Base-by-base conservation (phyloP, 2,113 vertebrate genomes). In the Tachysurus fulvidraco region DNA sequence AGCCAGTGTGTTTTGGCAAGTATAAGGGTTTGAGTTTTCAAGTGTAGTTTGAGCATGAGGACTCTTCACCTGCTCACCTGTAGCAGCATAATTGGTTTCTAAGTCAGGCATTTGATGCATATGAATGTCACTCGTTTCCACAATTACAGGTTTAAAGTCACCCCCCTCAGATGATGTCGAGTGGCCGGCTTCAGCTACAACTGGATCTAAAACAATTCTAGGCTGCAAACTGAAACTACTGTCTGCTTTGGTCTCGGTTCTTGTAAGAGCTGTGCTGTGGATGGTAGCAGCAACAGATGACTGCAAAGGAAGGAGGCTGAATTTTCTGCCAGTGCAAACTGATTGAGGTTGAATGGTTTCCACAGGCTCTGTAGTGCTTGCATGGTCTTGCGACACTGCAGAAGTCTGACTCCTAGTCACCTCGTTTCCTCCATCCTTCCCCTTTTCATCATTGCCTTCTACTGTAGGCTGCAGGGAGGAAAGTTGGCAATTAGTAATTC, bases 141-240 rank as follows among this genome's bases (percentile, higher is more conserved):
- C 46, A 76, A 10, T 59, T 11, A 62, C 13, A 62, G 46, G 7
- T 83, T 79, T 86, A 73, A 30, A 60, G 21, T 65, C 81, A 64
- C 21, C 79, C 60, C 44, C n/a, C 21, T 57, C 62, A 77, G 85
- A 64, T 50, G 65, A 54, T 17, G 74, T 41, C 50, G 28, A 83
- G 44, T 62, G 57, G 59, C 76, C 85, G 54, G 23, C 54, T 55
- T 82, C 16, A 25, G 77, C 25, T 9, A 11, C 64, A 81, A 86
- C 69, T 64, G 81, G 85, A 78, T 86, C 54, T 28, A 90, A 41
- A 83, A 90, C 82, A 65, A 90, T 86, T 81, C 76, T 88, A 76
- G 89, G 89, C 69, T 90, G 87, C 81, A 90, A 82, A 88, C 21
- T 90, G n/a, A 90, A 78, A 83, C 62, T 28, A 85, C 52, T 65